Evolutionary conservation across 2,888 invertebrate genomes (phyloP), one percentile per base, ranked within the genome.

Genomic region (Caenorhabditis becei): DNA sequence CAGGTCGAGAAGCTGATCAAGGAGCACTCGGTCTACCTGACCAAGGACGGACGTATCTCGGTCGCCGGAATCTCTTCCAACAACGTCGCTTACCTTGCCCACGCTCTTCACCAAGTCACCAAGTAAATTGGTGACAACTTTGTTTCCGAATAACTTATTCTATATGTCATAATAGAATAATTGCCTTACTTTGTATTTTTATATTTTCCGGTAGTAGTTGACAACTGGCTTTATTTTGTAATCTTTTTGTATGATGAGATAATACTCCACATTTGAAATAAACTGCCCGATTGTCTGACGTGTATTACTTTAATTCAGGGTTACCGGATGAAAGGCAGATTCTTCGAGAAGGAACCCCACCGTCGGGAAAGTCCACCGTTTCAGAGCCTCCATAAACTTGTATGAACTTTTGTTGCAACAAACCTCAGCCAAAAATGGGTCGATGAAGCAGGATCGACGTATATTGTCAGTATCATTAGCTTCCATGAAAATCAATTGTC

Each of bases 41-140:
- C 98, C 80, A 94, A 94, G 89, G 95, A 95, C 7, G 99, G 98
- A 14, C 94, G 99, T 62, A 97, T 99, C 91, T 98, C 96, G 92
- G 95, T 99, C 94, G 96, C 96, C 91, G 99, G 97, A 0, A 92
- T 99, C 28, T 98, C 95, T 89, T 94, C 95, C 0, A 93, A 93
- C 67, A 99, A 99, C 92, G 94, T 99, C 77, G 94, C 95, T 82
- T 97, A 97, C 92, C 95, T 99, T 16, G 98, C 97, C 1, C 93
- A 94, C 35, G 92, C 92, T 70, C 89, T 91, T 20, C 86, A 91
- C 79, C 90, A 90, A 62, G 88, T 87, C 75, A 87, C 87, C 70
- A 87, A 87, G 75, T 87, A 83, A 78, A 69, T 51, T n/a, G 35
- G 18, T n/a, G 32, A 16, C 7, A 10, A 16, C 18, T 11, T 5